Evolutionary conservation across 2,113 vertebrate genomes (phyloP), one percentile per base, ranked within the genome.

Genomic region (Ceratotherium simum): DNA sequence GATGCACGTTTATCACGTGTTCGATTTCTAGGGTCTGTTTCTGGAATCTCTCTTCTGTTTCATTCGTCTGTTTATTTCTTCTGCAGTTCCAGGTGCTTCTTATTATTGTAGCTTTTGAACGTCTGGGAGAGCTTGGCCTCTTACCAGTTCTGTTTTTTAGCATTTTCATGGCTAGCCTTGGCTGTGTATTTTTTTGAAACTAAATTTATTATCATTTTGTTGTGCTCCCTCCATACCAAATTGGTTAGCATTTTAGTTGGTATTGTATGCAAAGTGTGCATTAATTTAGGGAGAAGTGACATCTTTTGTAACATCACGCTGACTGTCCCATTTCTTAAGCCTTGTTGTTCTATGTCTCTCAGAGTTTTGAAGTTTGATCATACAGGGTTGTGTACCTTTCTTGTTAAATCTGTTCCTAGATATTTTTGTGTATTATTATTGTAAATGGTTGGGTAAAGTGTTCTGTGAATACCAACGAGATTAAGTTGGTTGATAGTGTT

Each of bases 1-100:
- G 16, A 13, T 6, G 29, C n/a, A 29, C 0, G 0, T 33, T 46
- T 56, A 25, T 46, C 5, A 2, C 58, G 18, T 3, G 0, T 36
- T 39, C 12, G 7, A 33, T 65, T 31, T 70, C 29, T 33, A 13
- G 51, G 11, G 17, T 64, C 69, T 78, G 5, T 46, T 60, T 64
- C 20, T 62, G 60, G 42, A 21, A 18, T 46, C 81, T 75, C 12
- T 82, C 23, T 36, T 79, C 48, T 48, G 14, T 29, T 54, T 72
- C 65, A 16, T 31, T 31, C 12, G 8, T 56, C 58, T 29, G 23
- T 60, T 62, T 46, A 4, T 79, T 65, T 67, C 46, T 90, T 20
- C 58, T 51, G 16, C 58, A n/a, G 20, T 9, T 84, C 27, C 62
- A 39, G 21, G 39, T 1, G 6, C 18, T 88, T 80, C 31, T 56